Conservation (phyloP, 2,888 invertebrate genomes). For the Athalia cordata region DNA sequence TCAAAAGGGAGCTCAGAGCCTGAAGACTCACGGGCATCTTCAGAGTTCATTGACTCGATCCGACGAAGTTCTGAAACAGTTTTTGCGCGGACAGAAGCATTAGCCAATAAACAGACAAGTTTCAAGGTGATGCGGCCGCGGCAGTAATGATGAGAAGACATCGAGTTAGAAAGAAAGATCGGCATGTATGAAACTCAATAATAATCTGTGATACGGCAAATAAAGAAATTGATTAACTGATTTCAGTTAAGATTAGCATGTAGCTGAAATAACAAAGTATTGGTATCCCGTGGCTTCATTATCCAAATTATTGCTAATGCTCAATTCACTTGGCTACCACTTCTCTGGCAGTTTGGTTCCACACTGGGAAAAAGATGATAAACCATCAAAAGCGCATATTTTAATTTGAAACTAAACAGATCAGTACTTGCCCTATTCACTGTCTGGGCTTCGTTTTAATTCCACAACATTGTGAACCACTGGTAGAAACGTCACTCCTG, state of each 20-base stretch:
- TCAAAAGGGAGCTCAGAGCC: constrained; percentile 49
- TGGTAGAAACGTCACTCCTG: background rate
- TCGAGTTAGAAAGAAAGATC: background rate
- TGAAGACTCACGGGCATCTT: constrained; percentile 65
- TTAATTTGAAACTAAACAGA: constrained; percentile 31
- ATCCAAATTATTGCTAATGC: too few relatives aligned
- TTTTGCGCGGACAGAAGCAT: constrained; percentile 70
- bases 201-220: constrained; percentile 40
- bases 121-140: constrained; percentile 72
- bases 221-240: constrained; percentile 23
- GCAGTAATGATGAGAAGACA: constrained; percentile 56
- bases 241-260: constrained; percentile 28
- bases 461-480: background rate
- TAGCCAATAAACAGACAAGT: constrained; percentile 70
- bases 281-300: too few relatives aligned
- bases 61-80: constrained; percentile 70
- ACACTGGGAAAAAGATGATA: too few relatives aligned
- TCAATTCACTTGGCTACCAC: too few relatives aligned
- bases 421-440: background rate
- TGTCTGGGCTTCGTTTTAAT: constrained; percentile 3
- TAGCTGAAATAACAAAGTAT: too few relatives aligned
- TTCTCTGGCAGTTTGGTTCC: too few relatives aligned
- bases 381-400: constrained; percentile 5
- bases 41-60: constrained; percentile 70
- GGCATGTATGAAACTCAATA: constrained; percentile 26